Conservation (phyloP, 2,888 invertebrate species). For the Monoplex corrugatus region DNA sequence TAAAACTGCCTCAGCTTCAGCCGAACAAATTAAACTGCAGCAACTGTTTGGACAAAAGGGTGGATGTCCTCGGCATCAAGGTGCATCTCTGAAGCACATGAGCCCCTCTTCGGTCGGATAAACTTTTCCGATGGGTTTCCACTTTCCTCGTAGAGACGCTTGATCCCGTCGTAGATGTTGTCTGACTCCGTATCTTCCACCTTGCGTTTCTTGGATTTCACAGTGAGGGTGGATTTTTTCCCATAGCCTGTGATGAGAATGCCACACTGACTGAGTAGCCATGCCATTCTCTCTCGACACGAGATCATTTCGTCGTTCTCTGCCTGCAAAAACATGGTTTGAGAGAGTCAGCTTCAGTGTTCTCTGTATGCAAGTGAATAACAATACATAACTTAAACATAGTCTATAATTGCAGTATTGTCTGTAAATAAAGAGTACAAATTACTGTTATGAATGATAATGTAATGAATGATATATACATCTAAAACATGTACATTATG, state of each 20-base stretch:
- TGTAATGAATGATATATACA: too few relatives aligned
- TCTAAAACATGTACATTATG: too few relatives aligned
- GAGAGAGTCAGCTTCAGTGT: too few relatives aligned
- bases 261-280: conserved; percentile 62
- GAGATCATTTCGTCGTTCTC: conserved; percentile 73
- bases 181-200: conserved; percentile 70
- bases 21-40: conserved; percentile 53
- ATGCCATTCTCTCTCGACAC: conserved; percentile 73
- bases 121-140: conserved; percentile 6
- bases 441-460: too few relatives aligned
- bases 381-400: too few relatives aligned
- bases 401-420: too few relatives aligned
- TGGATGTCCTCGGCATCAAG: conserved; percentile 65
- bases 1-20: neutral
- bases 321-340: conserved; percentile 66
- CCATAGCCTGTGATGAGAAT: conserved; percentile 64
- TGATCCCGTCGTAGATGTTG: conserved; percentile 79
- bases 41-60: conserved; percentile 54
- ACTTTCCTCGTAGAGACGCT: conserved; percentile 72
- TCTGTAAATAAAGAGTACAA: too few relatives aligned
- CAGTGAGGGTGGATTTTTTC: conserved; percentile 53
- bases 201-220: conserved; percentile 75
- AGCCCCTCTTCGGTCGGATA: conserved; percentile 59
- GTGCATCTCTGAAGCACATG: conserved; percentile 73
- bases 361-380: too few relatives aligned